These are phyloP conservation scores for Diuraphis noxia DNA, from an alignment of 1,140 invertebrate genomes.

Conservation along the genomic window DNA sequence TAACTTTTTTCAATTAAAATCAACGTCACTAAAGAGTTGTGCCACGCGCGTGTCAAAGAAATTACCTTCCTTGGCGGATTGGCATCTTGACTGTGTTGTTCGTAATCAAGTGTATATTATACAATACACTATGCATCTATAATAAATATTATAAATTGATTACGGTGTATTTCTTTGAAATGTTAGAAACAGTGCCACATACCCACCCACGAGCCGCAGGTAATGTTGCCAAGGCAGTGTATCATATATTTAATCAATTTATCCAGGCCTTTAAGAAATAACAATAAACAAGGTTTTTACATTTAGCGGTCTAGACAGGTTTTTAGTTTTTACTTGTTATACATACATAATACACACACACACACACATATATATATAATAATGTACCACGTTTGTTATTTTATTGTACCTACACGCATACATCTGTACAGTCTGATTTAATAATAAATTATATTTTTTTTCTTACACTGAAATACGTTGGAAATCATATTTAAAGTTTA, in stretches of 20 bases:
- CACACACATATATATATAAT: neutral
- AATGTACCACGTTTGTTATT: neutral
- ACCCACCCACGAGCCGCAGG: neutral
- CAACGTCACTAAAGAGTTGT: neutral
- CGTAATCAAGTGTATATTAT: neutral
- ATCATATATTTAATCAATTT: slow-evolving; percentile 30
- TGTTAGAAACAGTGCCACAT: neutral
- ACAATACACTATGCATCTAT: neutral
- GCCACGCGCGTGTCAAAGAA: neutral
- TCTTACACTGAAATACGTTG: neutral
- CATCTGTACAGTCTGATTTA: neutral
- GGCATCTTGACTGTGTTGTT: neutral
- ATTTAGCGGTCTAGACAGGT: slow-evolving; percentile 8
- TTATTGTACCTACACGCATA: neutral
- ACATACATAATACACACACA: neutral
- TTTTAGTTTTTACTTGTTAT: neutral
- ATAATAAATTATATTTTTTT: neutral
- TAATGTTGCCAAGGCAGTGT: slow-evolving; percentile 30
- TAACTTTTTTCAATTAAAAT: slow-evolving; percentile 19
- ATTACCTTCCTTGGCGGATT: neutral
- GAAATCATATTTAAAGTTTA: neutral
- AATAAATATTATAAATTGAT: neutral
- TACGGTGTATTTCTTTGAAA: neutral
- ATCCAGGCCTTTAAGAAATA: neutral
- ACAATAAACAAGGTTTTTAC: slow-evolving; percentile 34